Base-by-base conservation (phyloP, 2,113 vertebrate genomes). In the Oryctolagus cuniculus region DNA sequence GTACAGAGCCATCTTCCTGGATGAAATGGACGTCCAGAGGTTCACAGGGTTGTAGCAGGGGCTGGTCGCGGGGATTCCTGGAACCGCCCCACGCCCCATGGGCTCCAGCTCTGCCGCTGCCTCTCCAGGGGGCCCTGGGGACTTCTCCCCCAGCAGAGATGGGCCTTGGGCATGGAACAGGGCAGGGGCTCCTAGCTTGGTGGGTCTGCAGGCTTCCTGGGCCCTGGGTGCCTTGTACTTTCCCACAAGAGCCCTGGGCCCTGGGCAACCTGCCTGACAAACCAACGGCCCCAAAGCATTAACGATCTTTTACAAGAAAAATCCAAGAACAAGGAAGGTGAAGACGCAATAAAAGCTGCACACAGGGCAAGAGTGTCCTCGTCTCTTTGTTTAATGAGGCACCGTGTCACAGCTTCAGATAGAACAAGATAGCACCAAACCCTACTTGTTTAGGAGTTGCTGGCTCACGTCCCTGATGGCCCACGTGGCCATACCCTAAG, bases 241-340 rank as follows among this genome's bases (percentile, higher is more conserved):
- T 74, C 72, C 22, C 19, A 27, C 19, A 74, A 64, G 58, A 53
- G 63, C 0, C 3, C 21, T 15, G 53, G 1, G 6, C 31, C 15
- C 25, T 34, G 58, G 53, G 82, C 51, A 27, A 19, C 34, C 38
- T 83, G 44, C 27, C 34, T 24, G 21, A 49, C 13, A 66, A 66
- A 64, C 29, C 44, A 75, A 29, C 55, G 66, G 70, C 44, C 17
- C 91, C 72, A 63, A 31, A 75, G 34, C 49, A 66, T 58, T 55
- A n/a, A 27, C 36, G 84, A 61, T 80, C 67, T 90, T 88, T 58
- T 12, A 84, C 38, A 83, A n/a, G 51, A 87, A 88, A 77, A 72
- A 51, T 51, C 44, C 38, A 73, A 67, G 36, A 19, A 77, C 15
- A 21, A 17, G 21, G 34, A 61, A 24, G 38, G 27, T 6, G 29